A percentile compares a stretch with the other conserved stretches of the same genome.
Evolutionary conservation across 2,113 vertebrate genomes (phyloP).

Genomic region (Zootoca vivipara): DNA sequence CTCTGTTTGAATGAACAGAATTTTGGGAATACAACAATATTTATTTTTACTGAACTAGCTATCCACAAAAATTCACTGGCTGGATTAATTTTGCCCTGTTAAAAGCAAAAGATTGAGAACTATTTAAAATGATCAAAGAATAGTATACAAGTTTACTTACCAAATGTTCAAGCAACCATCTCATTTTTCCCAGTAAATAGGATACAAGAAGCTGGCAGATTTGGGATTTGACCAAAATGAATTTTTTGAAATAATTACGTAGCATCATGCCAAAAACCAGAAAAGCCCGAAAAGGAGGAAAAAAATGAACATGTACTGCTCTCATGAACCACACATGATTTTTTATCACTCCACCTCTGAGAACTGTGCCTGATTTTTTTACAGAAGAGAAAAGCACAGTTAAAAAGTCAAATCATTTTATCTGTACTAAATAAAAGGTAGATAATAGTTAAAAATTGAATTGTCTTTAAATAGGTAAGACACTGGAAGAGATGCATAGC

Average conservation of each 20-base stretch:
- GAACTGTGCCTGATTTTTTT: slow-evolving; percentile 71
- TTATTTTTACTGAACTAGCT: slow-evolving; percentile 44
- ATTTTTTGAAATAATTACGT: slow-evolving; percentile 79
- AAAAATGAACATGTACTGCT: slow-evolving; percentile 72
- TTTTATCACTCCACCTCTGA: slow-evolving; percentile 75
- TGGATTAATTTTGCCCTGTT: slow-evolving; percentile 54
- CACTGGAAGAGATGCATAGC: slow-evolving; percentile 67
- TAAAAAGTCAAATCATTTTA: slow-evolving; percentile 76
- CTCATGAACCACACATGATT: slow-evolving; percentile 78
- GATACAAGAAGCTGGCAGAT: slow-evolving; percentile 83
- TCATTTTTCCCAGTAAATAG: slow-evolving; percentile 81
- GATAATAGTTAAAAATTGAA: slow-evolving; percentile 65
- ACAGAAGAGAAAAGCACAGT: slow-evolving; percentile 70
- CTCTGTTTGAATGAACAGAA: slow-evolving; percentile 48
- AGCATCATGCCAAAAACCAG: slow-evolving; percentile 71
- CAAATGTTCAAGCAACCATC: slow-evolving; percentile 80
- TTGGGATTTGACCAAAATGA: slow-evolving; percentile 82
- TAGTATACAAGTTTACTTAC: slow-evolving; percentile 81
- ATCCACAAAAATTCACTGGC: slow-evolving; percentile 54
- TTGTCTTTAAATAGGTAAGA: slow-evolving; percentile 62
- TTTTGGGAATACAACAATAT: slow-evolving; percentile 68
- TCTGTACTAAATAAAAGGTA: slow-evolving; percentile 71
- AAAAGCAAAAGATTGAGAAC: slow-evolving; percentile 72
- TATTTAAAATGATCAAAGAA: slow-evolving; percentile 75
- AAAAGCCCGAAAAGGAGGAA: slow-evolving; percentile 47